A percentile compares a stretch with the other conserved stretches of the same genome.
phyloP scores from a whole-genome alignment of 2,797 vertebrate genomes.

The Amphiprion clarkii region DNA sequence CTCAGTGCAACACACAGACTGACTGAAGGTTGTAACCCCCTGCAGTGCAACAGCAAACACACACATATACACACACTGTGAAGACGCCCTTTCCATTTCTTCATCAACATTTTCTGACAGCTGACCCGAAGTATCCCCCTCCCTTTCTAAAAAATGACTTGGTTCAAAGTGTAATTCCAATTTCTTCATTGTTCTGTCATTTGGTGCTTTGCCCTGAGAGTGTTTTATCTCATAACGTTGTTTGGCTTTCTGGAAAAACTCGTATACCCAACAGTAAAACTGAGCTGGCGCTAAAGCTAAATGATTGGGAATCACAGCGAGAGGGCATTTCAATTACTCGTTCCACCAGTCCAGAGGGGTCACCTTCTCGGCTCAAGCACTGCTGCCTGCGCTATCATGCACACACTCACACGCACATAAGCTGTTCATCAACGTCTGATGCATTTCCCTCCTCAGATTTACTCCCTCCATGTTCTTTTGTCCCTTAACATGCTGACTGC shows the following conservation, averaged over 20 bases:
- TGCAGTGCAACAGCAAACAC: neutral
- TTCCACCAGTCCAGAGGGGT: constrained; percentile 56
- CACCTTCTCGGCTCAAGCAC: constrained; percentile 54
- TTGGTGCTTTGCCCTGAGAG: constrained; percentile 32
- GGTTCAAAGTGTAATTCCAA: constrained; percentile 45
- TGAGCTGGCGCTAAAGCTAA: constrained; percentile 47
- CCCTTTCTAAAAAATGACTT: neutral
- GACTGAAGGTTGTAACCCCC: constrained; percentile 29
- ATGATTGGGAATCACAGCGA: constrained; percentile 60
- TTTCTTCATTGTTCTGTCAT: constrained; percentile 34
- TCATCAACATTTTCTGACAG: constrained; percentile 24
- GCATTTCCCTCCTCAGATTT: constrained; percentile 45
- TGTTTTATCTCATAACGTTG: constrained; percentile 36
- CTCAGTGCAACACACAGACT: constrained; percentile 41
- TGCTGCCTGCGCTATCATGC: constrained; percentile 7
- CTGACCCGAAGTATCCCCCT: constrained; percentile 18
- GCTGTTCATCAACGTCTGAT: constrained; percentile 72
- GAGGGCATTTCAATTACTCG: constrained; percentile 69
- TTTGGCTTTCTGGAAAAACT: constrained; percentile 49
- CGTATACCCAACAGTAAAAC: constrained; percentile 22
- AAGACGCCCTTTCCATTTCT: constrained; percentile 19
- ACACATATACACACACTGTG: constrained; percentile 21
- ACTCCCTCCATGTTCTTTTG: constrained; percentile 70
- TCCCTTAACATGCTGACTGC: constrained; percentile 55
- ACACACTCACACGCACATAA: constrained; percentile 26